Percentiles rank a stretch among this genome's conserved stretches.
Evolutionary conservation across 2,888 invertebrate genomes (phyloP).

Genomic region (Salticus scenicus): DNA sequence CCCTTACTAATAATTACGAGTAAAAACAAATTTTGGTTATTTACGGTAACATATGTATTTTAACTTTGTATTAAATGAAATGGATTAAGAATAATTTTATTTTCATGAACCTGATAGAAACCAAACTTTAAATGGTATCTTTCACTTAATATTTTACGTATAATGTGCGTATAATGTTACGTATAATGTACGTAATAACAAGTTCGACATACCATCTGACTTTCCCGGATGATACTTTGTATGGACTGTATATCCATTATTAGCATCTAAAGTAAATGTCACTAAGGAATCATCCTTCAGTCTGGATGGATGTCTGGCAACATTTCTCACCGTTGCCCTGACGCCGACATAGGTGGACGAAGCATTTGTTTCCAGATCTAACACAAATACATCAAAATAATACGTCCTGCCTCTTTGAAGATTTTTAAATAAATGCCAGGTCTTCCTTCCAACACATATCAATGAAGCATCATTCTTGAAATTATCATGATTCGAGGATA

Average conservation of each 20-base stretch:
- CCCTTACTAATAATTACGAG: no score
- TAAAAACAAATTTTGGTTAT: no score
- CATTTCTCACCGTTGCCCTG: constrained; percentile 57
- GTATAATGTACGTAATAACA: no score
- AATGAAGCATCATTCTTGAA: constrained; percentile 74
- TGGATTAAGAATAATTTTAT: no score
- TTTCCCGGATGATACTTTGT: constrained; percentile 48
- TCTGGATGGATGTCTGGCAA: background rate
- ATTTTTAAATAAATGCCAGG: constrained; percentile 78
- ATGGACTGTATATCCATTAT: constrained; percentile 42
- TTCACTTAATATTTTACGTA: no score
- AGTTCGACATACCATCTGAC: constrained; percentile 33
- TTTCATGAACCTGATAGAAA: no score
- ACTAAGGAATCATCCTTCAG: constrained; percentile 47
- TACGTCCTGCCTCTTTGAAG: constrained; percentile 78
- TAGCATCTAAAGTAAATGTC: constrained; percentile 41
- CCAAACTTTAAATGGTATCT: no score
- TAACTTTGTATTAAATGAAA: no score
- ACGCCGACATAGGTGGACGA: constrained; percentile 78
- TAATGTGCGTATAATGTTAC: no score
- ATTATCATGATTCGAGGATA: background rate
- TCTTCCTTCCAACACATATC: constrained; percentile 78
- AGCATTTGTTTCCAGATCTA: constrained; percentile 78
- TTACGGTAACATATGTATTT: no score
- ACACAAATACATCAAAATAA: constrained; percentile 79